phyloP scores from a whole-genome alignment of 1,140 invertebrate genomes.

The Ridgeia piscesae region DNA sequence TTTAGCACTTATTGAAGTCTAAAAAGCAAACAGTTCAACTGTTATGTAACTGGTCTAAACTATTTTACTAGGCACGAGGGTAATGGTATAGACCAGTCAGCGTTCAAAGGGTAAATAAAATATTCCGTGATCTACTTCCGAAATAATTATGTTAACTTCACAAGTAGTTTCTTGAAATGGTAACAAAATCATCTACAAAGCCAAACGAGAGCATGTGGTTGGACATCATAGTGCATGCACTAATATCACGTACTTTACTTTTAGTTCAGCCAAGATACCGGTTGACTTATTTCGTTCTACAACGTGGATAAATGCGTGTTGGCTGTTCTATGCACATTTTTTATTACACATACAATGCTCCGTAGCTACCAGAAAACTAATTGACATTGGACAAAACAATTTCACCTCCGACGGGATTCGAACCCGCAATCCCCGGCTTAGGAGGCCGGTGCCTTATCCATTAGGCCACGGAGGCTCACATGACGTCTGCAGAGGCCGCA shows the following conservation, averaged over 20 bases:
- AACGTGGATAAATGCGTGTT: neutral
- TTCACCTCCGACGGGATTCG: neutral
- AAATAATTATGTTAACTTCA: too few relatives aligned
- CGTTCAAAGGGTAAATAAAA: too few relatives aligned
- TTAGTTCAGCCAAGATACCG: too few relatives aligned
- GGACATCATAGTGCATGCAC: too few relatives aligned
- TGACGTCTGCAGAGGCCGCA: neutral
- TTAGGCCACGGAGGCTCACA: neutral
- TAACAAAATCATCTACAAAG: too few relatives aligned
- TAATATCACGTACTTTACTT: neutral
- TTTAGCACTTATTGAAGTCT: neutral
- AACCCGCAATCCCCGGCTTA: slow-evolving; percentile 3
- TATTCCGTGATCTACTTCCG: too few relatives aligned
- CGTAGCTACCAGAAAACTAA: neutral
- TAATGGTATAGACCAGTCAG: too few relatives aligned
- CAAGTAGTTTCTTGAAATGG: too few relatives aligned
- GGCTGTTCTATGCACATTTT: too few relatives aligned
- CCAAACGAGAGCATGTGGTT: too few relatives aligned
- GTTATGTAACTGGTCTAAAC: neutral
- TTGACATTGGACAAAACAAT: neutral
- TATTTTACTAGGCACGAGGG: neutral
- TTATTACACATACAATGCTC: too few relatives aligned
- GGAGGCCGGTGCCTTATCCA: slow-evolving; percentile 2
- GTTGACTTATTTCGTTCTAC: too few relatives aligned
- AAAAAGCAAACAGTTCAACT: neutral